Conservation (phyloP, 2,797 vertebrate genomes). For the Hylomyscus alleni region DNA sequence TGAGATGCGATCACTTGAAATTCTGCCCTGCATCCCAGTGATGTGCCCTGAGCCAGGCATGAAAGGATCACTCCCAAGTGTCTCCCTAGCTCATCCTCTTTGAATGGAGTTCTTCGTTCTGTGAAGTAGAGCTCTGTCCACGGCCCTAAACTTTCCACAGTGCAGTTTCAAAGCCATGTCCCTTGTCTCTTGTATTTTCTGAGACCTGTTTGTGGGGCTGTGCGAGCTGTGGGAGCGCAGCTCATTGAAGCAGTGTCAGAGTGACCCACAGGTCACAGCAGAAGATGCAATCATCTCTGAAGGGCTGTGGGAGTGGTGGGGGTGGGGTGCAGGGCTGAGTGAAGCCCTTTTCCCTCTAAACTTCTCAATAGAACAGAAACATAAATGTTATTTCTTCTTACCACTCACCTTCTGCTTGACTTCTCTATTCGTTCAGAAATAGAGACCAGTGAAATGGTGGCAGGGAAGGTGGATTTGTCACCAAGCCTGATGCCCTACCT, state of each 20-base stretch:
- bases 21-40: slow-evolving; percentile 60
- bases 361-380: not conserved
- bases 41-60: slow-evolving; percentile 73
- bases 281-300: slow-evolving; percentile 40
- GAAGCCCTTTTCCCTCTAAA: slow-evolving; percentile 11
- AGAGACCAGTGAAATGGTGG: not conserved
- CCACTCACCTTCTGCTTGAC: not conserved
- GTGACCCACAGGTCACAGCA: slow-evolving; percentile 51
- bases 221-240: slow-evolving; percentile 48
- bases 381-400: slow-evolving; percentile 28
- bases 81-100: slow-evolving; percentile 72
- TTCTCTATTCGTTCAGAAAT: slow-evolving; percentile 18
- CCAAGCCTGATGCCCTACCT: not conserved
- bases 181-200: slow-evolving; percentile 70
- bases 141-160: slow-evolving; percentile 69
- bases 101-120: slow-evolving; percentile 77
- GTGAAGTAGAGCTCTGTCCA: slow-evolving; percentile 77
- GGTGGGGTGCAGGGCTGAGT: not conserved
- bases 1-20: slow-evolving; percentile 72
- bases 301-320: slow-evolving; percentile 1
- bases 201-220: slow-evolving; percentile 75
- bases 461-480: not conserved
- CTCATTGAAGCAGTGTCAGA: slow-evolving; percentile 48
- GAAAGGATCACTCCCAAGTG: slow-evolving; percentile 70
- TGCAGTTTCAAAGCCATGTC: slow-evolving; percentile 74